phyloP scores from a whole-genome alignment of 92 coral and sea anemone species.

The Zoanthus solanderi region DNA sequence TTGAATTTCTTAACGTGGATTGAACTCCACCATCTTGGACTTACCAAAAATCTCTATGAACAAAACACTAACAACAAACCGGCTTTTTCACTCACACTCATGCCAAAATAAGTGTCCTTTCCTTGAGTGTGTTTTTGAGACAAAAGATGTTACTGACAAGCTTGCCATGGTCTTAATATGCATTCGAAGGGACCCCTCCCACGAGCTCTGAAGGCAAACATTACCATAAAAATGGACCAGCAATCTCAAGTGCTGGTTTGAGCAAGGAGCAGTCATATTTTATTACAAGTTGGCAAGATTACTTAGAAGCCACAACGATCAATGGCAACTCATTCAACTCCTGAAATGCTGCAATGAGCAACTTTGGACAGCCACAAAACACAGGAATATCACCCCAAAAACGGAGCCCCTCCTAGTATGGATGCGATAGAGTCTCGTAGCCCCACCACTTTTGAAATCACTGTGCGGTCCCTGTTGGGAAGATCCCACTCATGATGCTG shows the following conservation, averaged over 20 bases:
- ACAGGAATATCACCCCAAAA: too few relatives aligned
- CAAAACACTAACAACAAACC: neutral
- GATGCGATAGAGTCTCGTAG: too few relatives aligned
- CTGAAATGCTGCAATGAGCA: slow-evolving; percentile 74
- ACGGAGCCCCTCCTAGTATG: too few relatives aligned
- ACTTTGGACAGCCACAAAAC: slow-evolving; percentile 37
- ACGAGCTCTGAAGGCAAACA: neutral
- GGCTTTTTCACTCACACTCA: neutral
- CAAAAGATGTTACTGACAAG: neutral
- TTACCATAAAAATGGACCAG: slow-evolving; percentile 50
- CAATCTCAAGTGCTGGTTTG: slow-evolving; percentile 59
- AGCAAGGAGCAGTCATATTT: slow-evolving; percentile 70
- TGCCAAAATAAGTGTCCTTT: neutral
- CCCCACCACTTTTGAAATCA: too few relatives aligned
- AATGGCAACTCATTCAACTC: slow-evolving; percentile 60
- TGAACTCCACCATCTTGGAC: neutral
- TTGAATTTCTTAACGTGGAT: neutral
- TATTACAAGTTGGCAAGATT: slow-evolving; percentile 68
- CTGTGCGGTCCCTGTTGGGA: neutral
- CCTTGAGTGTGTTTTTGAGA: neutral
- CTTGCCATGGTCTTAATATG: slow-evolving; percentile 15
- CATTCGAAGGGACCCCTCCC: slow-evolving; percentile 52
- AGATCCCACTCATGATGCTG: slow-evolving; percentile 65
- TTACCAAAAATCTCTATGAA: neutral
- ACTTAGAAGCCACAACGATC: neutral